Base-by-base conservation (phyloP, 64 coral and sea anemone species). In the Trachythela sp. region DNA sequence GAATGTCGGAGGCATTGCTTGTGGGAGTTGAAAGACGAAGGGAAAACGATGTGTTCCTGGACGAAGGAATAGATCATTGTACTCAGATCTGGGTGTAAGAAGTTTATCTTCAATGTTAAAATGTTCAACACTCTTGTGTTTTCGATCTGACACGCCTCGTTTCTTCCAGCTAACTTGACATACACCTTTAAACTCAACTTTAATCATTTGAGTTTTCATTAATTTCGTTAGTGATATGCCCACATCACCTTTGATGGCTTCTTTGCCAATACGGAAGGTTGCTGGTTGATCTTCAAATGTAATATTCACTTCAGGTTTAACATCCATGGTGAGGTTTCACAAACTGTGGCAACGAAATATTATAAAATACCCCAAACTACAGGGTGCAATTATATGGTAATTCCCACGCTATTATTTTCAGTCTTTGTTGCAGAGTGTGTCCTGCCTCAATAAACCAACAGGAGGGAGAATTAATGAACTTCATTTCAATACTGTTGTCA, bases 181-280 rank as follows among this genome's bases (percentile, higher is more conserved):
- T 34, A 35, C 34, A 18, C 33, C 75, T 80, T 80, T 35, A 35
- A 80, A 80, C 9, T 80, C 33, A 35, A 80, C 37, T 22, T 80
- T 80, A 30, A 80, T 80, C 75, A 80, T 80, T 80, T 80, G 75
- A 15, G 75, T 80, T 39, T 80, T 80, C 75, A 80, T 80, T 36
- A 80, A 36, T 80, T 39, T 80, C 9, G 75, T 14, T 6, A 80
- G 4, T 4, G 75, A 37, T 15, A 80, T 80, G 20, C 37, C 35
- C 0, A 80, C 75, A 35, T 35, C 37, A 29, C 75, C 75, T 11
- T 35, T 80, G 75, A 80, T 80, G 30, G 13, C 33, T 80, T 80
- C 75, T 64, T 64, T 64, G 20, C 75, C 75, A 80, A 80, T 29
- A 35, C 13, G 13, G 20, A 37, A 80, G 0, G 20, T 18, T 4